Base-by-base conservation (phyloP, 2,113 vertebrate species). In the Myrmecophaga tridactyla region DNA sequence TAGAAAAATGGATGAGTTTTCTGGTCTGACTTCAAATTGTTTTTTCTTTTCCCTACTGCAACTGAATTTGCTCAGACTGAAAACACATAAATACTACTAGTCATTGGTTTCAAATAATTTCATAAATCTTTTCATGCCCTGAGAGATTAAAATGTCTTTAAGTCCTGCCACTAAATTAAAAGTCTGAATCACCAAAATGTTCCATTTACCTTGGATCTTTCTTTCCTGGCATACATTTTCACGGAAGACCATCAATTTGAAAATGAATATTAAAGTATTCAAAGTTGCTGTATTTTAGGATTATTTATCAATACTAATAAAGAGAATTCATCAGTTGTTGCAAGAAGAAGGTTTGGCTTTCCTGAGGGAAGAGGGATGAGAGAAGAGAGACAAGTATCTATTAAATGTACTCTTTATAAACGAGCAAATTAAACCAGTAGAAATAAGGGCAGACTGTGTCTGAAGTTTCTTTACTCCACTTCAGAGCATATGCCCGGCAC, bases 351-450 rank as follows among this genome's bases (percentile, higher is more conserved):
- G 29, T 13, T 5, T 60, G 39, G 8, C 34, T 53, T 56, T 73
- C 77, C 10, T 25, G 36, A 58, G 27, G 34, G 17, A 29, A 39
- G 23, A 23, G 53, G 34, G 77, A 39, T 7, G 46, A 21, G 6
- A 63, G 76, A 43, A 72, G 8, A 60, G 53, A 80, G 36, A 27
- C 10, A 73, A 85, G 85, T 72, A 73, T 21, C 20, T 77, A 62
- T 46, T 36, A 84, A 92, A 53, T 56, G 12, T 78, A 43, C 8
- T 90, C 56, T 81, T 4, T 29, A 7, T n/a, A 63, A 39, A 92
- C 34, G 13, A 92, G 63, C 43, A 95, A 83, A 90, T 70, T 95
- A 39, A 81, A 93, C n/a, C 43, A 36, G 18, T 56, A 87, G 67
- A 93, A 51, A 63, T 72, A 83, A 90, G 27, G 14, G 12, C 21